phyloP scores from a whole-genome alignment of 2,113 vertebrate species.

The Lophotis ruficrista region DNA sequence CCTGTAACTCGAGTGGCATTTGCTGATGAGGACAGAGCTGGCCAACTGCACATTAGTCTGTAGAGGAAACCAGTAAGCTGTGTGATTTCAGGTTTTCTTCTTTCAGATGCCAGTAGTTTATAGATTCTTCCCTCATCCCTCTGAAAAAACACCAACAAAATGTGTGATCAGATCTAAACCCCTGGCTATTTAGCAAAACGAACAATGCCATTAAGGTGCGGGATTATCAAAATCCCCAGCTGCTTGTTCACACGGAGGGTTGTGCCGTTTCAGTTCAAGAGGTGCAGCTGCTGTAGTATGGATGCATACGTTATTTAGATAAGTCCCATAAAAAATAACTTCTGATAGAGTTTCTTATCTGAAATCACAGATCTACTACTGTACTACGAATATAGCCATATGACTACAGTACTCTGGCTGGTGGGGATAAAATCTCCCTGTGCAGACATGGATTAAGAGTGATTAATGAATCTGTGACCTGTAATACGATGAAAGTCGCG shows the following conservation, averaged over 20 bases:
- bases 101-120: neutral
- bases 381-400: accelerated
- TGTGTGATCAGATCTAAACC: neutral
- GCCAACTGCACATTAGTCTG: neutral
- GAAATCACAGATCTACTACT: neutral
- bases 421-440: neutral
- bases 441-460: neutral
- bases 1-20: neutral
- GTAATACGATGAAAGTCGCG: accelerated
- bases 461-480: conserved; percentile 31
- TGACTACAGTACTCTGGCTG: neutral
- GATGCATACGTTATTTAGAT: neutral
- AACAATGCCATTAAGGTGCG: neutral
- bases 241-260: neutral
- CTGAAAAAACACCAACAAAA: neutral
- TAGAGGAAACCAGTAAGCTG: neutral
- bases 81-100: neutral
- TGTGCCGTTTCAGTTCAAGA: neutral
- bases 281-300: neutral
- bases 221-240: neutral
- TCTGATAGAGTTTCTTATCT: neutral
- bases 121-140: neutral
- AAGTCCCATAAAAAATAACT: conserved; percentile 2
- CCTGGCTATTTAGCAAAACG: neutral
- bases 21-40: neutral